A percentile compares a stretch with the other conserved stretches of the same genome.
Conservation (phyloP, 2,113 vertebrate genomes). For the Thymallus thymallus region DNA sequence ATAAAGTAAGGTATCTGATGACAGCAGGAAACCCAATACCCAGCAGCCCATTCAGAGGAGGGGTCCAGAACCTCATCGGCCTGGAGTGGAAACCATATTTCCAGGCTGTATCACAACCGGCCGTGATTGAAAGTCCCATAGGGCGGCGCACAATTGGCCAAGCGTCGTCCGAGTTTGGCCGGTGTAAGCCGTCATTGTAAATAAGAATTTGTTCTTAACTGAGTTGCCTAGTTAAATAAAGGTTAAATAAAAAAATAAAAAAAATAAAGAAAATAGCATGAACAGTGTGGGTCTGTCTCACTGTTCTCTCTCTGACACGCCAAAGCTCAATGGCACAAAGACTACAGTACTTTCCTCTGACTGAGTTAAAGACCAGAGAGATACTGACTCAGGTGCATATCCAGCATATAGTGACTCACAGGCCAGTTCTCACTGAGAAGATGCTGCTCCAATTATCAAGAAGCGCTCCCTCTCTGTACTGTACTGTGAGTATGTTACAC, state of each 20-base stretch:
- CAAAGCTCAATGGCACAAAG: not conserved
- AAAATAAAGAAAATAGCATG: too few species aligned
- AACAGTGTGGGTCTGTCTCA: not conserved
- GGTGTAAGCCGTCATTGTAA: too few species aligned
- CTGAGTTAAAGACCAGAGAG: not conserved
- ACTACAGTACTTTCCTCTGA: not conserved
- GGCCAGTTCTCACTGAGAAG: not conserved
- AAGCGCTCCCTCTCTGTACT: not conserved
- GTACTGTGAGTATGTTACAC: conserved; percentile 35
- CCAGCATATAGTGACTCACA: not conserved
- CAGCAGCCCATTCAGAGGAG: not conserved
- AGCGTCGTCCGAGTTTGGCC: too few species aligned
- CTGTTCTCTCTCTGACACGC: not conserved
- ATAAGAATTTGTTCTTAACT: too few species aligned
- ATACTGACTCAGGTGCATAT: not conserved
- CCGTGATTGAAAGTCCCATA: too few species aligned
- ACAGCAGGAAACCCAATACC: conserved; percentile 26
- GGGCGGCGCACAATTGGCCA: too few species aligned
- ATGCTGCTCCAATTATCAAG: conserved; percentile 4
- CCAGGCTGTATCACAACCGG: too few species aligned
- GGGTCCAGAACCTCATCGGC: conserved; percentile 18
- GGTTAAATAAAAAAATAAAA: too few species aligned
- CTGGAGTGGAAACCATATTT: conserved; percentile 31
- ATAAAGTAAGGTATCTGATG: conserved; percentile 34
- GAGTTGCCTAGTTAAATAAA: too few species aligned